These are phyloP conservation scores for Melitaea cinxia DNA, from an alignment of 1,140 invertebrate genomes.

Conservation along the genomic window DNA sequence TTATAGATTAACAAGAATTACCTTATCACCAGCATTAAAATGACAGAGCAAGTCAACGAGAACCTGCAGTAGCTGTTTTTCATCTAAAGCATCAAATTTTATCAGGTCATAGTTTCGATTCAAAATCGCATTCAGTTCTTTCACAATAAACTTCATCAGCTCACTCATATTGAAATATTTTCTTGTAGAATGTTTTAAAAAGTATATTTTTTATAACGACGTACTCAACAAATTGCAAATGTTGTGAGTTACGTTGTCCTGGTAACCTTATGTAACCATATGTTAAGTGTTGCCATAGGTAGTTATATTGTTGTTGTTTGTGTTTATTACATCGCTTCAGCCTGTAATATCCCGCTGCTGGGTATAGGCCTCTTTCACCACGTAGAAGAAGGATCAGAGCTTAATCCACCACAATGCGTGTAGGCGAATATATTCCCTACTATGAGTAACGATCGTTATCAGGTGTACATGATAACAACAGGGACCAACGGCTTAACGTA, in stretches of 20 bases:
- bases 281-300: too few relatives aligned
- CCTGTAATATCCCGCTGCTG: too few relatives aligned
- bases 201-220: background rate
- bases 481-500: too few relatives aligned
- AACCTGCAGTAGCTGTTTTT: constrained; percentile 89
- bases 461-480: too few relatives aligned
- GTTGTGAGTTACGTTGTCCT: constrained; percentile 42
- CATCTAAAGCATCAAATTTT: constrained; percentile 90
- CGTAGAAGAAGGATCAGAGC: too few relatives aligned
- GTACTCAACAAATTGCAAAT: background rate
- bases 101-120: constrained; percentile 91
- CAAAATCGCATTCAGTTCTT: constrained; percentile 88
- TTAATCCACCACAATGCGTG: too few relatives aligned
- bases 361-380: too few relatives aligned
- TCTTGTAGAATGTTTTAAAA: background rate
- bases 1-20: constrained; percentile 32
- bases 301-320: too few relatives aligned
- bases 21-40: constrained; percentile 77
- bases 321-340: too few relatives aligned
- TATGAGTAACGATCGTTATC: too few relatives aligned
- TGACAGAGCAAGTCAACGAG: constrained; percentile 76
- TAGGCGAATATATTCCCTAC: too few relatives aligned
- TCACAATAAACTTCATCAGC: constrained; percentile 90
- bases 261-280: constrained; percentile 16
- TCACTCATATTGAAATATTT: constrained; percentile 83